These are phyloP conservation scores for Hyperoodon ampullatus DNA, from an alignment of 2,113 vertebrate genomes.

Conservation along the genomic window DNA sequence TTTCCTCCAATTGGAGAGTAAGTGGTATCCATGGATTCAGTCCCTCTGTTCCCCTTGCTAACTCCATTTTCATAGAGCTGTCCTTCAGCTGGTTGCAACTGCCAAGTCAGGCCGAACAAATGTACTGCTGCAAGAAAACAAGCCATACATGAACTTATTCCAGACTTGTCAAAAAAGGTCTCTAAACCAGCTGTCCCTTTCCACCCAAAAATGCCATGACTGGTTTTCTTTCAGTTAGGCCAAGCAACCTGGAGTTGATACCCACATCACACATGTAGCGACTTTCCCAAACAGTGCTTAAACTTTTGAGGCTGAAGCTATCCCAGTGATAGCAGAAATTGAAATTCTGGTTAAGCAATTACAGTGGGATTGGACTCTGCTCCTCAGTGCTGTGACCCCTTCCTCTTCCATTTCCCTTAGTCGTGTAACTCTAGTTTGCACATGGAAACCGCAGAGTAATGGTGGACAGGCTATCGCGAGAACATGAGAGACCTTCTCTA, in stretches of 20 bases:
- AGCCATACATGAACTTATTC: conserved; percentile 81
- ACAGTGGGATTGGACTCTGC: background rate
- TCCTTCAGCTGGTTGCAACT: conserved; percentile 94
- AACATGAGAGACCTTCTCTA: background rate
- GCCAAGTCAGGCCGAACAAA: conserved; percentile 99
- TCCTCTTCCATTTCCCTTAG: background rate
- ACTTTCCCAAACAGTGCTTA: background rate
- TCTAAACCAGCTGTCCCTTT: conserved; percentile 6
- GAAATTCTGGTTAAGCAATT: background rate
- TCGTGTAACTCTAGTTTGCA: background rate
- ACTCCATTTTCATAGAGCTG: conserved; percentile 97
- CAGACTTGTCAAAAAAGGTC: conserved; percentile 2
- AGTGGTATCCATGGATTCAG: conserved; percentile 90
- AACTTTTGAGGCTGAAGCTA: background rate
- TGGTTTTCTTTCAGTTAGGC: background rate
- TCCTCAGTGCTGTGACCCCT: background rate
- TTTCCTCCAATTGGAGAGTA: conserved; percentile 93
- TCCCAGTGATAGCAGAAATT: background rate
- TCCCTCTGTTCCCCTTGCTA: conserved; percentile 92
- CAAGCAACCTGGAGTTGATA: background rate
- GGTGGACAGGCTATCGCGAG: background rate
- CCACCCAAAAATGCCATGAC: background rate
- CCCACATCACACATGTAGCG: background rate
- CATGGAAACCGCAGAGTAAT: background rate
- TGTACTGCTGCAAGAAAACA: conserved; percentile 93